Conservation (phyloP, 2,797 vertebrate genomes). For the Otolemur crassicaudatus region DNA sequence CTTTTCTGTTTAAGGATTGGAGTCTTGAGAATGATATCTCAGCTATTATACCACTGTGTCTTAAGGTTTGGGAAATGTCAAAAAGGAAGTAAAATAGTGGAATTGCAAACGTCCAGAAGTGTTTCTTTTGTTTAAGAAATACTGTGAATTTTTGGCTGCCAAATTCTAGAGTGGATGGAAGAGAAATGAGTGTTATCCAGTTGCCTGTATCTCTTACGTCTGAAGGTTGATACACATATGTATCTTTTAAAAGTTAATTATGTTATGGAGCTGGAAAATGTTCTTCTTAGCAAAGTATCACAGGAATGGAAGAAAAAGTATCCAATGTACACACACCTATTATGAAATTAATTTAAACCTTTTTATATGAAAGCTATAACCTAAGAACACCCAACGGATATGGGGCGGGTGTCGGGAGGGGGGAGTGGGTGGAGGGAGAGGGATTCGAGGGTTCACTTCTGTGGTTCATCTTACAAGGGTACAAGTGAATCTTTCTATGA, state of each 20-base stretch:
- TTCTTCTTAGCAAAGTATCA: too few relatives aligned
- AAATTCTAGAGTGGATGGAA: not conserved
- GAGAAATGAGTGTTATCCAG: not conserved
- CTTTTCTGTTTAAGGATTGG: not conserved
- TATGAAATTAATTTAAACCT: too few relatives aligned
- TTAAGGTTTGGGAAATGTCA: not conserved
- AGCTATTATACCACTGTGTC: not conserved
- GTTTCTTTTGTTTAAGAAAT: conserved; percentile 21
- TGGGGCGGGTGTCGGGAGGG: too few relatives aligned
- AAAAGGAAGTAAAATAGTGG: not conserved
- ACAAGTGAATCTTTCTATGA: too few relatives aligned
- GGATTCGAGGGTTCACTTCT: too few relatives aligned
- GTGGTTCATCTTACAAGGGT: too few relatives aligned
- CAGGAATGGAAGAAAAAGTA: too few relatives aligned
- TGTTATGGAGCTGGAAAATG: not conserved
- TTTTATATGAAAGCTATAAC: too few relatives aligned
- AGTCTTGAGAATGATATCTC: not conserved
- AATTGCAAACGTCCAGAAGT: not conserved
- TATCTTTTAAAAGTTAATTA: not conserved
- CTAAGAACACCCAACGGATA: too few relatives aligned
- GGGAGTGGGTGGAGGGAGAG: too few relatives aligned
- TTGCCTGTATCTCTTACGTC: not conserved
- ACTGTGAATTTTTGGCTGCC: not conserved
- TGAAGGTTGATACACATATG: not conserved
- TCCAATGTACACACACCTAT: too few relatives aligned